Base-by-base conservation (phyloP, 2,797 vertebrate species). In the Tamandua tetradactyla region DNA sequence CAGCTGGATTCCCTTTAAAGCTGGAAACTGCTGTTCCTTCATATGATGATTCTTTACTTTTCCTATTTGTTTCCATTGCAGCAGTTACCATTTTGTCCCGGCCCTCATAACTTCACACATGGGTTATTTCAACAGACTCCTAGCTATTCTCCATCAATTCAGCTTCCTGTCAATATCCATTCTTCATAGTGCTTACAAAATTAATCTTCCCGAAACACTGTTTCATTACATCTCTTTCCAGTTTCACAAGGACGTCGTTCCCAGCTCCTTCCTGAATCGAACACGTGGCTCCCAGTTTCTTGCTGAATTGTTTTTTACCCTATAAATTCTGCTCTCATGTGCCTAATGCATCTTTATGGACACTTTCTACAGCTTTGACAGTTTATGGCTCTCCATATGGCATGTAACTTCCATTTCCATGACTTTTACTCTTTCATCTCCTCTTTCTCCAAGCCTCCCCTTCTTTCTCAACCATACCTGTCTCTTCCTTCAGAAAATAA, bases 191-290 rank as follows among this genome's bases (percentile, higher is more conserved):
- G 57, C 90, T 96, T 96, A 94, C 32, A 94, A 88, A 96, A 95
- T 97, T 95, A 94, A 94, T 97, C 94, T 96, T 96, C 92, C 95
- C 83, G 68, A 97, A 96, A 93, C 44, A 85, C 44, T 81, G 81
- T 64, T 78, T 97, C 80, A 92, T 84, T 90, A 74, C 32, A 89
- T 93, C 81, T 85, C 84, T 87, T 92, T 87, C 44, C 14, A 62
- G 52, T 85, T 94, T 76, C 87, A 93, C 40, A 78, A 90, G n/a
- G 62, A 74, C 3, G 22, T 47, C 44, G 57, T 80, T 68, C 40
- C 35, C 40, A 37, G 62, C 92, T 95, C 88, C 92, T 95, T 85
- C 42, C 81, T 61, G 40, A 95, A 86, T 85, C 82, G 74, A 69
- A 52, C 8, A 90, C 87, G 17, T 47, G 44, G 62, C 76, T 68